These are phyloP conservation scores for Gracilinanus agilis DNA, from an alignment of 2,113 vertebrate genomes.

Conservation along the genomic window DNA sequence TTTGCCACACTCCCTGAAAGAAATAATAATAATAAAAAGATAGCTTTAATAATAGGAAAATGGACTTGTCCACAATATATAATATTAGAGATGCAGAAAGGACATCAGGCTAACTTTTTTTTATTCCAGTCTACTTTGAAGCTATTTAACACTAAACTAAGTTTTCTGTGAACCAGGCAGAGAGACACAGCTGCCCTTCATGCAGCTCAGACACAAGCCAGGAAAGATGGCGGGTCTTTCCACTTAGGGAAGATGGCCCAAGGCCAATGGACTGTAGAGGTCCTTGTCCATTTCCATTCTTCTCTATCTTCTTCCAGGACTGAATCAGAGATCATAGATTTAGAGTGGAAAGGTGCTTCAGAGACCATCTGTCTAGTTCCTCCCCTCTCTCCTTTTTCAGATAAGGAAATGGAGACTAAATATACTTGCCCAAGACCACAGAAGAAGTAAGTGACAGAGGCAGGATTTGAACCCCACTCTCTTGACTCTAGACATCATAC, in stretches of 20 bases:
- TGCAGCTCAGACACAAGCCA: not conserved
- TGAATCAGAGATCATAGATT: not conserved
- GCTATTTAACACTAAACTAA: not conserved
- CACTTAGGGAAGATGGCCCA: not conserved
- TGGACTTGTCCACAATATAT: not conserved
- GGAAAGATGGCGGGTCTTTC: not conserved
- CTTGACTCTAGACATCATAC: not conserved
- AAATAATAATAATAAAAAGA: not conserved
- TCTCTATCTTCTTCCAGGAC: not conserved
- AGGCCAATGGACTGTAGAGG: no score
- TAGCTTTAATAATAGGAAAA: not conserved
- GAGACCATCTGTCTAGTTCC: no score
- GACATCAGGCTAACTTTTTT: not conserved
- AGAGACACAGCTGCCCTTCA: not conserved
- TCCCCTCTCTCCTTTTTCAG: not conserved
- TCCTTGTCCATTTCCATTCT: not conserved
- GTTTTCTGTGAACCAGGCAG: not conserved
- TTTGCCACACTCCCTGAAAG: constrained; percentile 36
- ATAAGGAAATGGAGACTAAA: not conserved
- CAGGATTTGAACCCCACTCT: not conserved
- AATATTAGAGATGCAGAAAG: not conserved
- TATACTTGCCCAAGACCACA: not conserved
- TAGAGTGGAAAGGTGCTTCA: no score
- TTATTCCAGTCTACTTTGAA: not conserved
- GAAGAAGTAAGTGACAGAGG: not conserved